A percentile compares a stretch with the other conserved stretches of the same genome.
Evolutionary conservation across 2,888 invertebrate genomes (phyloP).

Genomic region (Nysson spinosus): DNA sequence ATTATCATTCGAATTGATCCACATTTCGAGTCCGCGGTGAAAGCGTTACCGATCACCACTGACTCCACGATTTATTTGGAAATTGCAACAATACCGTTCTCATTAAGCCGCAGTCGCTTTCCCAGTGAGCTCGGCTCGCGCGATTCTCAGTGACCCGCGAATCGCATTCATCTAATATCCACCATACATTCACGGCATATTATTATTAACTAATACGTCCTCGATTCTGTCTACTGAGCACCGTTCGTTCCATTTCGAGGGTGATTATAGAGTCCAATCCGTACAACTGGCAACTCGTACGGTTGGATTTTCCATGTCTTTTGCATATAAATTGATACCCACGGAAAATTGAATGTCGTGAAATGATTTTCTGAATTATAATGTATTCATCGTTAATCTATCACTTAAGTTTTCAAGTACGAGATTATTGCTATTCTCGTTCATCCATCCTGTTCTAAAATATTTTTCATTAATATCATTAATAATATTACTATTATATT

Average conservation of each 20-base stretch:
- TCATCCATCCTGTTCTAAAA: too few species aligned
- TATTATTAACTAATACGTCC: constrained; percentile 26
- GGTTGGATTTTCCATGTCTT: too few species aligned
- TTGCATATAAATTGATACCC: too few species aligned
- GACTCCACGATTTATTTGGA: constrained; percentile 49
- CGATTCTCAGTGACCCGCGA: constrained; percentile 16
- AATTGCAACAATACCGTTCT: constrained; percentile 54
- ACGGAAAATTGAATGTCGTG: too few species aligned
- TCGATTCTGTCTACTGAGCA: too few species aligned
- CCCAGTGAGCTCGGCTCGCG: constrained; percentile 4
- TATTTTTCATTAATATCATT: too few species aligned
- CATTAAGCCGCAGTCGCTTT: constrained; percentile 26
- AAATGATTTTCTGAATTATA: too few species aligned
- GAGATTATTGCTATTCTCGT: too few species aligned
- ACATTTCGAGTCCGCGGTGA: constrained; percentile 23
- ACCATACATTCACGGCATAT: constrained; percentile 9
- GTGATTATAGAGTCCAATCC: not conserved
- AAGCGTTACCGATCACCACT: constrained; percentile 13
- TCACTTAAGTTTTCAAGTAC: too few species aligned
- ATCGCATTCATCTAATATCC: constrained; percentile 27
- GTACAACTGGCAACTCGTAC: not conserved
- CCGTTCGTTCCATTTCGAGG: not conserved
- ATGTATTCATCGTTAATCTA: too few species aligned
- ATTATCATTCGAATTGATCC: constrained; percentile 64
- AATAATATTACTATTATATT: too few species aligned